These are phyloP conservation scores for Diabrotica undecimpunctata DNA, from an alignment of 1,140 invertebrate genomes.

Conservation along the genomic window DNA sequence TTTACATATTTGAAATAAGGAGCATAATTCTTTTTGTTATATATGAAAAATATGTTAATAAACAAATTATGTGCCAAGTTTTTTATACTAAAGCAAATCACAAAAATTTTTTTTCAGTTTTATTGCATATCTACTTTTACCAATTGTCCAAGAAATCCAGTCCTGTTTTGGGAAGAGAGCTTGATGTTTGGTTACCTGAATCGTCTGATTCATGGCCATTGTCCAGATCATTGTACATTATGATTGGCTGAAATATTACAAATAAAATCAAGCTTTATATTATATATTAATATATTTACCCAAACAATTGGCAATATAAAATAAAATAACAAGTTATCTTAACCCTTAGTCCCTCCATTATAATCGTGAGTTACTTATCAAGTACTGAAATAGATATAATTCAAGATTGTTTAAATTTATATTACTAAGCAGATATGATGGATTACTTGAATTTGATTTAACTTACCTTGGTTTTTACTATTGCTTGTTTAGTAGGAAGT, in stretches of 20 bases:
- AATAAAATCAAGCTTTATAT: not conserved
- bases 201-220: not conserved
- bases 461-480: slow-evolving; percentile 26
- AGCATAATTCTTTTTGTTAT: too few species aligned
- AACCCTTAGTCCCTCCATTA: too few species aligned
- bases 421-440: too few species aligned
- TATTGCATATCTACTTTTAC: slow-evolving; percentile 44
- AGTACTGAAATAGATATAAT: too few species aligned
- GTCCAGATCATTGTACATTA: slow-evolving; percentile 7
- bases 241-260: slow-evolving; percentile 9
- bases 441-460: not conserved
- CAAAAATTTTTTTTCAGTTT: not conserved
- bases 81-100: not conserved
- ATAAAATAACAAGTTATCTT: too few species aligned
- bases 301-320: not conserved
- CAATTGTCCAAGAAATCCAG: slow-evolving; percentile 73
- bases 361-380: too few species aligned
- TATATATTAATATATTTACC: slow-evolving; percentile 6
- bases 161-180: slow-evolving; percentile 62
- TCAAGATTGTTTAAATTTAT: too few species aligned
- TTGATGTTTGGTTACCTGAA: slow-evolving; percentile 6
- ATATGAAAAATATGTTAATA: not conserved
- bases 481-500: slow-evolving; percentile 7
- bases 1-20: too few species aligned
- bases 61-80: not conserved